A percentile compares a stretch with the other conserved stretches of the same genome.
Conservation (phyloP, 2,797 vertebrate genomes). For the Anguilla anguilla region DNA sequence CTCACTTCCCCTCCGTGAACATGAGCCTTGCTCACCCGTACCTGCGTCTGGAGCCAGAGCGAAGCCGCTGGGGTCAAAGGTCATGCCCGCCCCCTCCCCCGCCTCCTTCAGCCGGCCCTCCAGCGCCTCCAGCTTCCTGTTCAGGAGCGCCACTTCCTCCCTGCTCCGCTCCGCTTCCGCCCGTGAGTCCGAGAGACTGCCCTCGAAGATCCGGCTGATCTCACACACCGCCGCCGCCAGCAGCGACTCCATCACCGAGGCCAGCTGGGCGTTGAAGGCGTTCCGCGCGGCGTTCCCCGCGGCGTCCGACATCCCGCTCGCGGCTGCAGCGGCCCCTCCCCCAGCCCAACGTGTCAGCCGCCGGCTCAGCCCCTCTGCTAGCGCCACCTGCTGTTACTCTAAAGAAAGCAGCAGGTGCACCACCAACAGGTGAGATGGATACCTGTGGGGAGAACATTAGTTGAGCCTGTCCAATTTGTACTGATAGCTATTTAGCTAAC, state of each 20-base stretch:
- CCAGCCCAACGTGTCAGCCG: not conserved
- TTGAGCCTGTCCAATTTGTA: no score
- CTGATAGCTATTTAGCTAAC: no score
- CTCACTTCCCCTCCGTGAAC: not conserved
- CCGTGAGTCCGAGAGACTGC: slow-evolving; percentile 53
- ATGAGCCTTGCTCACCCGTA: not conserved
- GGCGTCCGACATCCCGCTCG: slow-evolving; percentile 54
- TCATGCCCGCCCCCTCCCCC: slow-evolving; percentile 1
- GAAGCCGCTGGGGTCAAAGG: not conserved
- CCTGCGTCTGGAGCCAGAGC: not conserved
- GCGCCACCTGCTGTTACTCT: not conserved
- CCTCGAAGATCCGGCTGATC: slow-evolving; percentile 63
- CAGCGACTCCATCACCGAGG: slow-evolving; percentile 55
- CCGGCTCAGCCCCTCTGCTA: not conserved
- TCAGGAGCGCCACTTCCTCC: slow-evolving; percentile 57
- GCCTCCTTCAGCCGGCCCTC: slow-evolving; percentile 44
- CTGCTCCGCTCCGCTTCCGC: slow-evolving; percentile 54
- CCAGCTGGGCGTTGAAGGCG: slow-evolving; percentile 55
- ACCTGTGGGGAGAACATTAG: not conserved
- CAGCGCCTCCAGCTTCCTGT: slow-evolving; percentile 55
- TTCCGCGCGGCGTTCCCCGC: not conserved
- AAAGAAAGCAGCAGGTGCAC: not conserved
- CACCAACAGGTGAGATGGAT: not conserved
- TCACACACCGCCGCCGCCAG: slow-evolving; percentile 55
- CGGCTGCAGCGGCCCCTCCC: not conserved